Percentiles rank a stretch among this genome's conserved stretches.
These are phyloP conservation scores for Deladenus siricidicola DNA, from an alignment of 2,888 invertebrate species.

Conservation along the genomic window DNA sequence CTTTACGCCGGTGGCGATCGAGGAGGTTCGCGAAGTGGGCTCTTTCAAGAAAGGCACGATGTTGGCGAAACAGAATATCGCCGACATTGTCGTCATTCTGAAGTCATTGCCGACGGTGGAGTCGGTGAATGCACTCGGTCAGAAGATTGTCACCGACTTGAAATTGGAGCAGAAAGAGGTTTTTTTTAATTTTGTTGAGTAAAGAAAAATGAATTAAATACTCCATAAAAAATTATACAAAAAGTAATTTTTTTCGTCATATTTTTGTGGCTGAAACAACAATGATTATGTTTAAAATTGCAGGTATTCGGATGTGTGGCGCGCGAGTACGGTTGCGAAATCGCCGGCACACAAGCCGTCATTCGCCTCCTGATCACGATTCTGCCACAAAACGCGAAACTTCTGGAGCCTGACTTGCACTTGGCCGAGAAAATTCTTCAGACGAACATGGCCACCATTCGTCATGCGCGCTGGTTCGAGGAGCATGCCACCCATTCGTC, in stretches of 20 bases:
- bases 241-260: constrained; percentile 4
- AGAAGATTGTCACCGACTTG: constrained; percentile 77
- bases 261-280: too few species aligned
- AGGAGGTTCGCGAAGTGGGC: constrained; percentile 91
- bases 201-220: too few species aligned
- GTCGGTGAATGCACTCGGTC: constrained; percentile 81
- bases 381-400: constrained; percentile 81
- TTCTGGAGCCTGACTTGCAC: constrained; percentile 78
- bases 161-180: constrained; percentile 58
- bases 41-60: constrained; percentile 97
- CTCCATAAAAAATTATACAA: too few species aligned
- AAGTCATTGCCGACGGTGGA: constrained; percentile 62
- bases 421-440: constrained; percentile 68
- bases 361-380: constrained; percentile 87
- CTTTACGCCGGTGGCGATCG: constrained; percentile 85
- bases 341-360: constrained; percentile 73
- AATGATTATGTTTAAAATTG: too few species aligned
- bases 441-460: constrained; percentile 81
- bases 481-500: constrained; percentile 87
- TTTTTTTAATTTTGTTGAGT: background rate
- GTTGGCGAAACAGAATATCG: constrained; percentile 86
- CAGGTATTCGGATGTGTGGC: constrained; percentile 33
- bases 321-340: constrained; percentile 70
- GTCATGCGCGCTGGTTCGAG: constrained; percentile 95
- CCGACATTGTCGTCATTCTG: constrained; percentile 37